Evolutionary conservation across 2,888 invertebrate species (phyloP).

Genomic region (Xanthia togata): DNA sequence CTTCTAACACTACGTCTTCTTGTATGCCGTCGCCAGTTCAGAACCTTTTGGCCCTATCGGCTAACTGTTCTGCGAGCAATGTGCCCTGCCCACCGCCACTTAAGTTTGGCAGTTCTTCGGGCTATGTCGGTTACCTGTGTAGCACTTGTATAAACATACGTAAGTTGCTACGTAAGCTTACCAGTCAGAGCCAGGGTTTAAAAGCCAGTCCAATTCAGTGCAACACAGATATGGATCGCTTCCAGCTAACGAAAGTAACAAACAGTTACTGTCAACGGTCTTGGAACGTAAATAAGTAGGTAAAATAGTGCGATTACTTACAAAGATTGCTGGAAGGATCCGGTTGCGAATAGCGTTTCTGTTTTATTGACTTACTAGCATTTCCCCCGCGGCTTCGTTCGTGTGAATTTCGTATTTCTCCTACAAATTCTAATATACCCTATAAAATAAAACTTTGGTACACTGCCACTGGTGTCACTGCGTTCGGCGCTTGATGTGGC

Average conservation of each 20-base stretch:
- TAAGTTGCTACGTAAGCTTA: neutral
- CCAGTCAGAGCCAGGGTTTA: neutral
- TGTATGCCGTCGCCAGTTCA: too few species aligned
- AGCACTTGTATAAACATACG: neutral
- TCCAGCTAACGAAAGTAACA: conserved; percentile 47
- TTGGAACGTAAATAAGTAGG: conserved; percentile 36
- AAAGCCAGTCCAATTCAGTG: conserved; percentile 19
- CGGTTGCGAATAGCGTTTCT: conserved; percentile 11
- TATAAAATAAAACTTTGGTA: neutral
- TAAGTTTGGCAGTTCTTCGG: too few species aligned
- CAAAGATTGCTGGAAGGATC: conserved; percentile 33
- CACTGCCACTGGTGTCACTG: too few species aligned
- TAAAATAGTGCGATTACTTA: conserved; percentile 45
- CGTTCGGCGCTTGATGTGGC: too few species aligned
- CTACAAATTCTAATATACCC: too few species aligned
- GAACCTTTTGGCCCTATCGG: too few species aligned
- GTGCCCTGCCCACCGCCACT: too few species aligned
- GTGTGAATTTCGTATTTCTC: neutral
- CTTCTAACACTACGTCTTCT: too few species aligned
- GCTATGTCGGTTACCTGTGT: too few species aligned
- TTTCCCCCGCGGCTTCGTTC: neutral
- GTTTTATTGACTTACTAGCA: conserved; percentile 10
- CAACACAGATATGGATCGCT: conserved; percentile 32
- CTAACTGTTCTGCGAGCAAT: too few species aligned
- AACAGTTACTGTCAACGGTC: conserved; percentile 41